phyloP scores from a whole-genome alignment of 2,888 invertebrate species.

The Drosophila leonis region DNA sequence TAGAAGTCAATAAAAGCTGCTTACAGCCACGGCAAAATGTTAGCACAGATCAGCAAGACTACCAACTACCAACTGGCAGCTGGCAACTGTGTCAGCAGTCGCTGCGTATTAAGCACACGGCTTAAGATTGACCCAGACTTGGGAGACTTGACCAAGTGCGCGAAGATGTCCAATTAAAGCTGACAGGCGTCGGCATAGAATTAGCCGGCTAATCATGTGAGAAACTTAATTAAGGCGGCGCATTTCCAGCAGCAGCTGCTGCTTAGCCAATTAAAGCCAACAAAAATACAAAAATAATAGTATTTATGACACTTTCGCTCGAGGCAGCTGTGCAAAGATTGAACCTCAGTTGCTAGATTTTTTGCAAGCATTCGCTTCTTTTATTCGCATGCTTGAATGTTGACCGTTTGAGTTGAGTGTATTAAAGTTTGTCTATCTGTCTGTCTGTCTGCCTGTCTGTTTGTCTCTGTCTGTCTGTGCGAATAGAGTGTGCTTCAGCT shows the following conservation, averaged over 20 bases:
- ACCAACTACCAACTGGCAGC: constrained; percentile 2
- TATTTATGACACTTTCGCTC: constrained; percentile 44
- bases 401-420: constrained; percentile 31
- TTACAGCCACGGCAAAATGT: constrained; percentile 54
- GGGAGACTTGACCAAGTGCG: constrained; percentile 35
- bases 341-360: constrained; percentile 18
- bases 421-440: background rate
- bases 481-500: constrained; percentile 10
- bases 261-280: constrained; percentile 40
- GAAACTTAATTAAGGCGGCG: constrained; percentile 42
- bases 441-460: background rate
- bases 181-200: constrained; percentile 58
- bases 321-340: constrained; percentile 9
- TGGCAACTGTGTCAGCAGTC: constrained; percentile 52
- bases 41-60: constrained; percentile 32
- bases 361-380: constrained; percentile 36
- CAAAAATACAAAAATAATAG: constrained; percentile 12
- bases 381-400: constrained; percentile 56
- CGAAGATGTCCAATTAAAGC: constrained; percentile 61
- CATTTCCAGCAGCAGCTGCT: constrained; percentile 5
- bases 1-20: constrained; percentile 52
- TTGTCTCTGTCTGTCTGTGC: constrained; percentile 4
- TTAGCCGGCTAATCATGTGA: constrained; percentile 40
- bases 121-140: constrained; percentile 68
- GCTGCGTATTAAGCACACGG: constrained; percentile 67